Conservation (phyloP, 2,888 invertebrate genomes). For the Cryptophagus acutangulus region DNA sequence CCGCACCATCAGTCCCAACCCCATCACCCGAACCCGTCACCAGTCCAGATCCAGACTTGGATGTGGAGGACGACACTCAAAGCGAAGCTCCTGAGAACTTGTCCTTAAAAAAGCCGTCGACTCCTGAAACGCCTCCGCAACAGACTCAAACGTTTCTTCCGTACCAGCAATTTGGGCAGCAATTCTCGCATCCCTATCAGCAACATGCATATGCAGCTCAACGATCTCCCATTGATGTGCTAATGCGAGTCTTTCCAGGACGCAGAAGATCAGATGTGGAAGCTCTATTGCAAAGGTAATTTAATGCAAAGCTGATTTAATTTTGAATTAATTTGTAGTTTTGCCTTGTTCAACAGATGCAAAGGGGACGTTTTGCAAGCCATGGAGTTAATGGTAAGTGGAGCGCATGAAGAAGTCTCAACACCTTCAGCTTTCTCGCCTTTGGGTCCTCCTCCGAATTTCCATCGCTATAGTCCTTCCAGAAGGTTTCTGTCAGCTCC, state of each 20-base stretch:
- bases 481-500: constrained; percentile 77
- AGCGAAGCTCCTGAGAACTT: constrained; percentile 70
- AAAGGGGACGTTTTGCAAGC: constrained; percentile 85
- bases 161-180: constrained; percentile 49
- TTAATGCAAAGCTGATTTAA: background rate
- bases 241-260: constrained; percentile 85
- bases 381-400: constrained; percentile 82
- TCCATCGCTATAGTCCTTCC: constrained; percentile 57
- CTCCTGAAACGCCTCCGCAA: constrained; percentile 48
- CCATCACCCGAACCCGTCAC: constrained; percentile 39
- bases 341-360: too few species aligned
- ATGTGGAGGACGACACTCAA: constrained; percentile 53
- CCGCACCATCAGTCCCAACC: constrained; percentile 46
- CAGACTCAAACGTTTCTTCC: constrained; percentile 47
- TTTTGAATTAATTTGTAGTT: constrained; percentile 18
- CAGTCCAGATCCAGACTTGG: constrained; percentile 47
- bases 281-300: constrained; percentile 64
- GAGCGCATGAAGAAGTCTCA: constrained; percentile 34
- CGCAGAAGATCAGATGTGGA: constrained; percentile 83
- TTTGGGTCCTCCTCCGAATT: constrained; percentile 58
- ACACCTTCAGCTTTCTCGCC: constrained; percentile 72
- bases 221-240: constrained; percentile 80
- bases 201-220: constrained; percentile 46
- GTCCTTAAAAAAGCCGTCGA: constrained; percentile 64
- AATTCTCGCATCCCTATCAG: too few species aligned